Base-by-base conservation (phyloP, 2,113 vertebrate genomes). In the Alligator sinensis region DNA sequence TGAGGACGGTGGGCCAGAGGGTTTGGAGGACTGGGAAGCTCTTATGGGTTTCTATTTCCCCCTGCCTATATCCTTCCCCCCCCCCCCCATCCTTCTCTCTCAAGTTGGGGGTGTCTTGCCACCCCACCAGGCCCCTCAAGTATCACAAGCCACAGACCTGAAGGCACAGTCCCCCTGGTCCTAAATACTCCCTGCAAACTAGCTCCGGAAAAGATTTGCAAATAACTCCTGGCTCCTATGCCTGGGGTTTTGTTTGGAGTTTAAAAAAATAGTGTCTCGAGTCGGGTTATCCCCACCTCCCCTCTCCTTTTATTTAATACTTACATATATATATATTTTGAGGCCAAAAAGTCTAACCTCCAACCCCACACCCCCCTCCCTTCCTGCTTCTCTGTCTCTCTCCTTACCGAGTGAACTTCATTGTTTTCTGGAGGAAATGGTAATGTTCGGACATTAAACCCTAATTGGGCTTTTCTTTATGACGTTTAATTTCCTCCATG, bases 371-470 rank as follows among this genome's bases (percentile, higher is more conserved):
- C 61, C 61, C 87, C 87, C 79, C 30, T 68, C 93, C 21, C 77
- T 70, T 61, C 72, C 38, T 61, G 66, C 63, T 80, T 72, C 60
- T 94, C 89, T 82, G 68, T 75, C 64, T 47, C 83, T 77, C 90
- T 97, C 95, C 98, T 98, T 98, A 98, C 98, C 97, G 96, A 96
- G 86, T 38, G 82, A 25, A 94, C 84, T 92, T 92, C 96, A 91
- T 97, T 93, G 96, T 95, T 96, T 98, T 96, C 96, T 84, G 97
- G 94, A 96, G 97, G 96, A 97, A 97, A 96, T 88, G 82, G 92
- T 76, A 96, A 96, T 75, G 96, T 87, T 96, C 90, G 95, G 94
- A 95, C 88, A 96, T 96, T 97, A 96, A 97, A 97, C 91, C 93
- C 97, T 95, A 96, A 96, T 91, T 95, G 94, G 96, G 94, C 89